These are phyloP conservation scores for Isaurus tuberculatus DNA, from an alignment of 92 coral and sea anemone species.

Conservation along the genomic window DNA sequence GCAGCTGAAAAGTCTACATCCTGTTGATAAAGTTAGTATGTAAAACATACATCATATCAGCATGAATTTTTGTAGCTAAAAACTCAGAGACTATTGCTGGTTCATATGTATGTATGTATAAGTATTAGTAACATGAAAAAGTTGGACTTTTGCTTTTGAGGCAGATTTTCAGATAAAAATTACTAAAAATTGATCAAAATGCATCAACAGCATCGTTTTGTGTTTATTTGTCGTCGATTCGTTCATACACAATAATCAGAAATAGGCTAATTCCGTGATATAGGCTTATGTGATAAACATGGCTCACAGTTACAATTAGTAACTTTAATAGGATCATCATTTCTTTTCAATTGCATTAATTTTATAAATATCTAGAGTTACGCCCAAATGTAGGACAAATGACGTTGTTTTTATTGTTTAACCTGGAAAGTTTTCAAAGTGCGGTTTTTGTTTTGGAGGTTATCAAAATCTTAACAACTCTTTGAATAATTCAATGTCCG, in stretches of 20 bases:
- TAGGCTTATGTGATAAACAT: slow-evolving; percentile 16
- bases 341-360: slow-evolving; percentile 16
- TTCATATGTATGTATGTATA: too few species aligned
- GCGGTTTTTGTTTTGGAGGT: slow-evolving; percentile 17
- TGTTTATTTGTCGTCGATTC: not conserved
- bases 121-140: too few species aligned
- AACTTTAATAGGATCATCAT: slow-evolving; percentile 13
- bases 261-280: not conserved
- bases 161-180: too few species aligned
- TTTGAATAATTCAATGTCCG: not conserved
- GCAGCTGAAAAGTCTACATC: not conserved
- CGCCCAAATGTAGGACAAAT: not conserved
- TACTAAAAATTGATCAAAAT: too few species aligned
- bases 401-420: not conserved
- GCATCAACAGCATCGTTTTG: not conserved
- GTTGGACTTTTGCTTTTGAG: too few species aligned
- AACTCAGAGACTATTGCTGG: too few species aligned
- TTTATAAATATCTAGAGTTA: slow-evolving; percentile 22
- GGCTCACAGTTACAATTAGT: not conserved
- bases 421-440: not conserved
- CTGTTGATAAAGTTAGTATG: slow-evolving; percentile 37
- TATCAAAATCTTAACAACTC: slow-evolving; percentile 18
- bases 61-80: too few species aligned
- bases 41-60: not conserved
- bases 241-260: not conserved